phyloP scores from a whole-genome alignment of 2,888 invertebrate genomes.

The Idaea biselata region DNA sequence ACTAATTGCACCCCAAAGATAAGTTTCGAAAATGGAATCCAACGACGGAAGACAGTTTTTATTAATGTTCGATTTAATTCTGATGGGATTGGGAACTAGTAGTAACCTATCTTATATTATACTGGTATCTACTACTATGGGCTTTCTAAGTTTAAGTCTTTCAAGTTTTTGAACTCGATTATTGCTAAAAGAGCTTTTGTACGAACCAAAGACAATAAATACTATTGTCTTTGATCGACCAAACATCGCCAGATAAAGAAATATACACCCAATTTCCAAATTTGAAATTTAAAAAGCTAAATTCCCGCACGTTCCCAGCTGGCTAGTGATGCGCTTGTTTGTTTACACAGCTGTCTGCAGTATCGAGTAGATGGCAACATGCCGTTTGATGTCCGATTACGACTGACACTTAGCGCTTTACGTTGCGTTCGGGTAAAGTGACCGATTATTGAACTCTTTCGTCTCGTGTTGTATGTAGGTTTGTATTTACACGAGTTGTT shows the following conservation, averaged over 20 bases:
- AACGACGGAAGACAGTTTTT: not conserved
- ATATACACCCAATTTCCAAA: not conserved
- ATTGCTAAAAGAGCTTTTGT: too few species aligned
- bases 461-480: conserved; percentile 22
- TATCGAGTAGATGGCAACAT: conserved; percentile 47
- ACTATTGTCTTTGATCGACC: too few species aligned
- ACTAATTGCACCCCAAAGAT: conserved; percentile 14
- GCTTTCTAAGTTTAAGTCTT: too few species aligned
- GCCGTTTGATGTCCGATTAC: conserved; percentile 57
- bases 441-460: conserved; percentile 55
- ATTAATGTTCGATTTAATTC: too few species aligned
- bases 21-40: conserved; percentile 11
- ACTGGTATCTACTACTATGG: too few species aligned
- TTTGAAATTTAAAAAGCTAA: conserved; percentile 11
- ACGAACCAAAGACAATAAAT: too few species aligned
- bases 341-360: conserved; percentile 52
- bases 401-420: conserved; percentile 51
- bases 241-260: too few species aligned
- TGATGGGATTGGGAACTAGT: too few species aligned
- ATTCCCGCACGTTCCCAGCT: conserved; percentile 15
- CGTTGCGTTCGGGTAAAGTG: conserved; percentile 51
- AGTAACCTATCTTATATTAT: too few species aligned
- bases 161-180: too few species aligned
- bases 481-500: not conserved
- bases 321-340: conserved; percentile 51